phyloP scores from a whole-genome alignment of 2,888 invertebrate species.

The Ormyrus nitidulus region DNA sequence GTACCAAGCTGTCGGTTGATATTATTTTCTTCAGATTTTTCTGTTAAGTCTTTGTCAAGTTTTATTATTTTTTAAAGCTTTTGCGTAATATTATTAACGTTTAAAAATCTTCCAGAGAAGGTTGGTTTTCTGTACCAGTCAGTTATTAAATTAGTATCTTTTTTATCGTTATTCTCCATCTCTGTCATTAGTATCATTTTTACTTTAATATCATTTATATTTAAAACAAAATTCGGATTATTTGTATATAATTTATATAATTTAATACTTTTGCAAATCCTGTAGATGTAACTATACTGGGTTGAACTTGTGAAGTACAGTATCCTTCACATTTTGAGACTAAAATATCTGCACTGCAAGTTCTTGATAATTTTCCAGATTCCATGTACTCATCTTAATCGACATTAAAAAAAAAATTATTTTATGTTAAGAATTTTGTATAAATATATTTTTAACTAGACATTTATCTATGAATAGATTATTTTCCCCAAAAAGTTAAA shows the following conservation, averaged over 20 bases:
- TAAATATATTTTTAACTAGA: neutral
- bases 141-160: too few relatives aligned
- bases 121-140: constrained; percentile 9
- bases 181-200: too few relatives aligned
- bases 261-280: constrained; percentile 88
- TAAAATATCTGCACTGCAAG: constrained; percentile 91
- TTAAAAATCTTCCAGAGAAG: neutral
- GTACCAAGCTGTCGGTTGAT: too few relatives aligned
- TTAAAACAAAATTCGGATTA: too few relatives aligned
- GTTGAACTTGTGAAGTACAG: constrained; percentile 94
- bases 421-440: neutral
- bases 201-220: too few relatives aligned
- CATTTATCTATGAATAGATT: too few relatives aligned
- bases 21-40: too few relatives aligned
- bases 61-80: too few relatives aligned
- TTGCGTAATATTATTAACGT: neutral
- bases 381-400: constrained; percentile 90
- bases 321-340: constrained; percentile 96
- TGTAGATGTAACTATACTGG: constrained; percentile 90
- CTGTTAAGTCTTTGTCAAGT: too few relatives aligned
- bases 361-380: constrained; percentile 87
- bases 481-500: too few relatives aligned
- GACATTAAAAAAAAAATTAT: constrained; percentile 20
- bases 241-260: neutral
- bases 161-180: too few relatives aligned